These are phyloP conservation scores for Anodontia alba DNA, from an alignment of 2,888 invertebrate species.

Conservation along the genomic window DNA sequence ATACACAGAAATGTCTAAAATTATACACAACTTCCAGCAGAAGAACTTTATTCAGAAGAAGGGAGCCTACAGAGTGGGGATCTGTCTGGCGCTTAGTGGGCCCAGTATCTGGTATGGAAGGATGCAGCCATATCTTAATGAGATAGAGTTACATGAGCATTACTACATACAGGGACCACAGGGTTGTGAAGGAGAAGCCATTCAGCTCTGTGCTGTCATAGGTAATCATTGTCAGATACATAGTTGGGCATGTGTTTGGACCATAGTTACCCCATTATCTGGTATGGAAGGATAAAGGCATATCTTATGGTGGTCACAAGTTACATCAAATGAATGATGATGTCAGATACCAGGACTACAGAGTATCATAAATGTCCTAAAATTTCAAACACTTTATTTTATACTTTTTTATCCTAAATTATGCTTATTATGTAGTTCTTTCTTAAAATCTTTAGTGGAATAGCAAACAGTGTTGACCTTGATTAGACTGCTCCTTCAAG, in stretches of 20 bases:
- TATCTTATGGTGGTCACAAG: constrained; percentile 71
- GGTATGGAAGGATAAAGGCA: constrained; percentile 80
- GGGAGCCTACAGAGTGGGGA: constrained; percentile 80
- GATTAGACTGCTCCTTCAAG: too few species aligned
- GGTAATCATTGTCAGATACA: constrained; percentile 52
- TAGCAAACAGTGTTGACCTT: too few species aligned
- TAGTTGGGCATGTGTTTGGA: constrained; percentile 79
- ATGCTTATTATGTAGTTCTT: too few species aligned
- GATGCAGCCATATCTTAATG: constrained; percentile 79
- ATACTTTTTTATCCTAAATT: too few species aligned
- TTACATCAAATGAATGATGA: too few species aligned
- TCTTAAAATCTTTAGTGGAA: too few species aligned
- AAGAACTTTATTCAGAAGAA: constrained; percentile 79
- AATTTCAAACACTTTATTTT: too few species aligned
- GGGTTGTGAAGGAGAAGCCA: constrained; percentile 76
- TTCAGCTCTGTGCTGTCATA: constrained; percentile 79
- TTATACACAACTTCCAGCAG: constrained; percentile 69
- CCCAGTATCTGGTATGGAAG: constrained; percentile 77
- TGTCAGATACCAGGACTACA: too few species aligned
- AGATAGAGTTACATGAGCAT: constrained; percentile 80
- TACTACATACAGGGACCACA: constrained; percentile 82
- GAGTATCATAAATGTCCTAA: too few species aligned
- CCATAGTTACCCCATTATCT: constrained; percentile 71
- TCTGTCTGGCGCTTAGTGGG: constrained; percentile 78
- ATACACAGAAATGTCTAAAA: constrained; percentile 69